Base-by-base conservation (phyloP, 2,888 invertebrate genomes). In the Deroplatys truncata region DNA sequence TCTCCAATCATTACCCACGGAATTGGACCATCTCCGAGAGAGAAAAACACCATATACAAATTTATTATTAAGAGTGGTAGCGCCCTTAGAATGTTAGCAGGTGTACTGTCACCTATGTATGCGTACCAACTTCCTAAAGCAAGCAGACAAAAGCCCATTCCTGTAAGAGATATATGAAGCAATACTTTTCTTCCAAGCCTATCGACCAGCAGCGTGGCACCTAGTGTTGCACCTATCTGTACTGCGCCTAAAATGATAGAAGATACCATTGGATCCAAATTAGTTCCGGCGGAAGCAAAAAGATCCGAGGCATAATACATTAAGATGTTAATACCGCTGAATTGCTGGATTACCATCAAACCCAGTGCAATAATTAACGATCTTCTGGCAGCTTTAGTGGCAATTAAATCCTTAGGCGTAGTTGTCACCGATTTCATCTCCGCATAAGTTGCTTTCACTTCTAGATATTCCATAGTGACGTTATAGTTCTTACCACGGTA, bases 1-100 rank as follows among this genome's bases (percentile, higher is more conserved):
- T 98, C 98, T 3, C 98, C 96, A 93, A 96, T 94, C 94, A 97
- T 97, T 94, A 98, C 95, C 97, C 97, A 97, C 0, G 98, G 98
- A 85, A 98, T 97, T 0, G 98, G 98, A 0, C 98, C 98, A 92
- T 96, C 96, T 85, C 98, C 98, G 82, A 98, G 92, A 0, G 97
- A 97, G 94, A 98, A 98, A 85, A 28, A 88, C 4, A 88, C 4
- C 31, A 86, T 1, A 28, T 86, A 86, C 1, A 82, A 2, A 25
- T 82, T 82, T 20, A 86, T 49, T 15, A 86, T 20, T 10, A 28
- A 10, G 8, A 86, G 29, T 15, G 86, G 86, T 10, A 86, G 15
- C 1, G 20, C 20, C 28, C 31, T 15, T 13, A 85, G 85, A 31
- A 2, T 25, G 20, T n/a, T 1, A n/a, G 28, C 9, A 29, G 16